Evolutionary conservation across 2,113 vertebrate species (phyloP), one percentile per base, ranked within the genome.

Genomic region (Calonectris borealis): DNA sequence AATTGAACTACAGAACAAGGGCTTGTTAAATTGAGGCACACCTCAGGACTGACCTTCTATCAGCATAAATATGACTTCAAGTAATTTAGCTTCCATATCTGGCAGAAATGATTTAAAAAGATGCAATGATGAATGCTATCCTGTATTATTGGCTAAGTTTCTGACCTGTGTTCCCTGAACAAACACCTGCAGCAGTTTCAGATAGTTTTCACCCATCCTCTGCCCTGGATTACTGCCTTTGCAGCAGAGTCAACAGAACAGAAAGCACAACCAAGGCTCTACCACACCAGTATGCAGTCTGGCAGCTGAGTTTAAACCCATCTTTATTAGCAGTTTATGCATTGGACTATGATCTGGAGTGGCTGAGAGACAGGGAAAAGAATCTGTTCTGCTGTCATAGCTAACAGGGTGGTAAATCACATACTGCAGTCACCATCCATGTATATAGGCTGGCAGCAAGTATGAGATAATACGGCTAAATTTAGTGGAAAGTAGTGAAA

Each of bases 401-500:
- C 73, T 85, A 55, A 17, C 81, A 62, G 40, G 15, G 58, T 49
- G 54, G 36, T 84, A 91, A 95, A 72, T 91, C 87, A 93, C 6
- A 1, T 26, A 17, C 71, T 96, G 70, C 44, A 29, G n/a, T 95
- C 90, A 93, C 54, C 36, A 29, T 76, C 52, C 66, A 26, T 69
- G 44, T 49, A 16, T 49, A 51, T 6, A 65, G 75, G 54, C 46
- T 88, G 78, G 66, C 61, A 80, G 44, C 52, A 72, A 38, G 36
- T 38, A 15, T 94, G 90, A 90, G 66, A 49, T 83, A 83, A 87
- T 54, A n/a, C 40, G 72, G 54, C 66, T 95, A 94, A 82, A 94
- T 93, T 80, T 83, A 93, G 92, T 57, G 57, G 57, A 61, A 87
- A 93, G 52, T n/a, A 87, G 57, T 38, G 75, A 94, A 94, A 84